These are phyloP conservation scores for Drosophila demipolita DNA, from an alignment of 2,888 invertebrate species.

Conservation along the genomic window DNA sequence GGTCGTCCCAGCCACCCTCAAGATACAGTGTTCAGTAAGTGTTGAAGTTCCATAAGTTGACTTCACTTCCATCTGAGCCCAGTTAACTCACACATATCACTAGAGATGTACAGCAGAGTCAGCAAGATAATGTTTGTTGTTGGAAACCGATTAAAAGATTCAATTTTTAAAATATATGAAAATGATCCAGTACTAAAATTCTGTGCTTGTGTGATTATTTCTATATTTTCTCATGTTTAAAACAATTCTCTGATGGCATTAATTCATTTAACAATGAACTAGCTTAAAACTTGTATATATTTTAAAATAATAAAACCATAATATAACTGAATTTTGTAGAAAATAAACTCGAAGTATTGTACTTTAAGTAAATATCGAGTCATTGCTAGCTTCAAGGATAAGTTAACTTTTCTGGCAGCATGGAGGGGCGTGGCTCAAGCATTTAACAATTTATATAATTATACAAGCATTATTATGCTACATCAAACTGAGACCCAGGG, in stretches of 20 bases:
- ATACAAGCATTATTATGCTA: constrained; percentile 57
- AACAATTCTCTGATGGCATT: neutral
- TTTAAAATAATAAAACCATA: too few species aligned
- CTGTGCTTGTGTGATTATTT: neutral
- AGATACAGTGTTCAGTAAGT: constrained; percentile 58
- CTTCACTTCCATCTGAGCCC: constrained; percentile 40
- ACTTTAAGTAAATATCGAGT: neutral
- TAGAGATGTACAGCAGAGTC: neutral
- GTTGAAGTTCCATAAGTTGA: constrained; percentile 69
- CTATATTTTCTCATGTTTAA: neutral
- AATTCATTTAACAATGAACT: neutral
- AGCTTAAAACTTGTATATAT: neutral
- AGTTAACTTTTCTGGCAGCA: neutral
- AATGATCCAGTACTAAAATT: neutral
- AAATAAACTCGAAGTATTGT: neutral
- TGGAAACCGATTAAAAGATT: constrained; percentile 10
- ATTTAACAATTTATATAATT: constrained; percentile 51
- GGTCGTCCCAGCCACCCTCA: constrained; percentile 42
- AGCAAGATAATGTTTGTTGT: constrained; percentile 4
- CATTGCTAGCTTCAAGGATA: neutral
- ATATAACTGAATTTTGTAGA: neutral
- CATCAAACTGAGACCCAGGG: constrained; percentile 42
- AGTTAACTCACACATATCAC: neutral
- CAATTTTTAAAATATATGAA: too few species aligned
- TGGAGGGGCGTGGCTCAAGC: constrained; percentile 13